Percentiles rank a stretch among this genome's conserved stretches.
Evolutionary conservation across 2,113 vertebrate genomes (phyloP).

Genomic region (Epinephelus fuscoguttatus): DNA sequence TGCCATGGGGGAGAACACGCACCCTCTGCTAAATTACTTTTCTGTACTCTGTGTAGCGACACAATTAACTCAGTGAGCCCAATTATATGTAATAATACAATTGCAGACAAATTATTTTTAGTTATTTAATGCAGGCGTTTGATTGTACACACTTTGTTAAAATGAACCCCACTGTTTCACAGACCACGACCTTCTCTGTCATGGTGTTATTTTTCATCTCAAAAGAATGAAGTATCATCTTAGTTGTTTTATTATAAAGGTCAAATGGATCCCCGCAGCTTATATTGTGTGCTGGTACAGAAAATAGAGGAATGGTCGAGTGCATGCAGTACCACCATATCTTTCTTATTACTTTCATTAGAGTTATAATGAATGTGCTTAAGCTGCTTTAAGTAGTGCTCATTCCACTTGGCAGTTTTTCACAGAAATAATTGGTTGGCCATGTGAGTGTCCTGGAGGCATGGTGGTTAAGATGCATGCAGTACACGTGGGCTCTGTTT

Average conservation of each 20-base stretch:
- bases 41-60: conserved; percentile 21
- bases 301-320: neutral
- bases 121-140: neutral
- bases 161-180: neutral
- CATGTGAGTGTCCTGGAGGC: too few relatives aligned
- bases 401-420: neutral
- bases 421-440: neutral
- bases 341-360: neutral
- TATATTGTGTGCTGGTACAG: neutral
- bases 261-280: neutral
- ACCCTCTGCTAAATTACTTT: conserved; percentile 44
- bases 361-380: neutral
- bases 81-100: conserved; percentile 21
- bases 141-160: conserved; percentile 4
- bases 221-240: neutral
- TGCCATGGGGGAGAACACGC: conserved; percentile 41
- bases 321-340: neutral
- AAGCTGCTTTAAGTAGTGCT: neutral
- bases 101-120: neutral
- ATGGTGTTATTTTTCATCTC: neutral
- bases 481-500: too few relatives aligned
- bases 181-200: neutral
- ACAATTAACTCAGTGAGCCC: conserved; percentile 22
- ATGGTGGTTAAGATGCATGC: neutral
- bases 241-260: neutral